phyloP scores from a whole-genome alignment of 2,113 vertebrate genomes.

The Eurypyga helias region DNA sequence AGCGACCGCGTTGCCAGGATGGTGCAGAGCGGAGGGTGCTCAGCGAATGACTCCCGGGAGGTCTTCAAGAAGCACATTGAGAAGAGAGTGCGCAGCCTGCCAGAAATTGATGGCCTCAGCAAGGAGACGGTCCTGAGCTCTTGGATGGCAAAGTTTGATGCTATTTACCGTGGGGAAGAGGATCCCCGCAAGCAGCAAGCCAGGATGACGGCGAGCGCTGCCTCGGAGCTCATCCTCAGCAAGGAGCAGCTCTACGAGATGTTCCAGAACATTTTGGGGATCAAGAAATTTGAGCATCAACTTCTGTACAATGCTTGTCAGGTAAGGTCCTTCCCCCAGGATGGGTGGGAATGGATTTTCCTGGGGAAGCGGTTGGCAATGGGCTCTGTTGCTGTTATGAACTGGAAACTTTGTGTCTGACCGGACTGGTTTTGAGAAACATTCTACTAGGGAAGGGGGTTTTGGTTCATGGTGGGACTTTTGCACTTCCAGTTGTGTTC shows the following conservation, averaged over 20 bases:
- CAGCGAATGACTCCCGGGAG: conserved; percentile 92
- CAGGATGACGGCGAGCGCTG: conserved; percentile 92
- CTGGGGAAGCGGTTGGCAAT: not conserved
- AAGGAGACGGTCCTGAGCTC: conserved; percentile 98
- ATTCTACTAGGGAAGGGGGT: not conserved
- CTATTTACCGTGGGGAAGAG: conserved; percentile 96
- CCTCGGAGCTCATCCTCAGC: conserved; percentile 98
- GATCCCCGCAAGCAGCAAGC: conserved; percentile 96
- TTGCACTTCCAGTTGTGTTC: not conserved
- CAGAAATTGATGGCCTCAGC: conserved; percentile 96
- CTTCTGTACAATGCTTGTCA: conserved; percentile 98
- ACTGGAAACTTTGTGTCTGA: not conserved
- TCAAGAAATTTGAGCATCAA: conserved; percentile 99
- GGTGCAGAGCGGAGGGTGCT: conserved; percentile 97
- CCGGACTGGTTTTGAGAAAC: not conserved
- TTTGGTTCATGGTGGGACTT: not conserved
- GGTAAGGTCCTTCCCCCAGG: conserved; percentile 75
- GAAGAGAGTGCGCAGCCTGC: conserved; percentile 95
- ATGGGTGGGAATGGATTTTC: not conserved
- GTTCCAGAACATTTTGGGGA: conserved; percentile 97
- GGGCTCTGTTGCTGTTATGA: not conserved
- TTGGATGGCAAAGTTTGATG: conserved; percentile 98
- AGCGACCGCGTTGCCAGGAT: conserved; percentile 95
- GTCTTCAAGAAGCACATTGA: conserved; percentile 99
- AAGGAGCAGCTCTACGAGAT: conserved; percentile 99